Percentiles rank a stretch among this genome's conserved stretches.
Evolutionary conservation across 2,888 invertebrate genomes (phyloP).

Genomic region (Eristalinus aeneus): DNA sequence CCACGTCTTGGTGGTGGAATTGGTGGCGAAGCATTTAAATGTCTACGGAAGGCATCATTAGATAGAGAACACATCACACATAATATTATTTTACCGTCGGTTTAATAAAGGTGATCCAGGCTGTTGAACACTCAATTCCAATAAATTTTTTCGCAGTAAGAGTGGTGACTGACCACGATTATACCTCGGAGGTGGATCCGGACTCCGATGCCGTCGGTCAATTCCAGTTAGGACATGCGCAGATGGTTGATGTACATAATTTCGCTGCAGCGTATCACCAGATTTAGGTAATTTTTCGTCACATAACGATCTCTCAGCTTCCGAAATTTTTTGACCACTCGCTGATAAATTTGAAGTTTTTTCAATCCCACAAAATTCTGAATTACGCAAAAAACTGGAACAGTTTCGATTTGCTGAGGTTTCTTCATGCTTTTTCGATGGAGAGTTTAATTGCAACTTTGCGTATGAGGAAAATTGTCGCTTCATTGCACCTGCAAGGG

Average conservation of each 20-base stretch:
- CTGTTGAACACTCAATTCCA: slow-evolving; percentile 81
- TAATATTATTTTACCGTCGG: slow-evolving; percentile 80
- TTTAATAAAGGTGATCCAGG: slow-evolving; percentile 82
- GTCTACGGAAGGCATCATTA: slow-evolving; percentile 77
- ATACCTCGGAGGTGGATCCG: slow-evolving; percentile 83
- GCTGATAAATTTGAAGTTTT: slow-evolving; percentile 27
- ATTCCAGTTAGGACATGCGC: slow-evolving; percentile 76
- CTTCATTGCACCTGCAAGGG: slow-evolving; percentile 87
- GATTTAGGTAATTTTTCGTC: slow-evolving; percentile 23
- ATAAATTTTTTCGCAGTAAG: slow-evolving; percentile 83
- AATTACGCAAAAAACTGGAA: slow-evolving; percentile 17
- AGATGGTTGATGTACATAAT: slow-evolving; percentile 72
- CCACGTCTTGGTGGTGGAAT: slow-evolving; percentile 82
- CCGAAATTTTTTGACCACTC: slow-evolving; percentile 28
- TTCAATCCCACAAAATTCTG: slow-evolving; percentile 20
- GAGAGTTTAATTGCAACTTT: slow-evolving; percentile 86
- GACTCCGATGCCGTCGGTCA: slow-evolving; percentile 82
- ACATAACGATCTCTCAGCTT: slow-evolving; percentile 6
- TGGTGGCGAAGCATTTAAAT: slow-evolving; percentile 81
- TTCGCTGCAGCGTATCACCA: slow-evolving; percentile 17
- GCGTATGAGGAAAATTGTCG: slow-evolving; percentile 92
- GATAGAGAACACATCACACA: background rate
- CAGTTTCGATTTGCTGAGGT: background rate
- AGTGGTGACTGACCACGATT: slow-evolving; percentile 82
- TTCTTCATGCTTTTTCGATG: slow-evolving; percentile 60